Evolutionary conservation across 2,888 invertebrate species (phyloP).

Genomic region (Ypsolopha sequella): DNA sequence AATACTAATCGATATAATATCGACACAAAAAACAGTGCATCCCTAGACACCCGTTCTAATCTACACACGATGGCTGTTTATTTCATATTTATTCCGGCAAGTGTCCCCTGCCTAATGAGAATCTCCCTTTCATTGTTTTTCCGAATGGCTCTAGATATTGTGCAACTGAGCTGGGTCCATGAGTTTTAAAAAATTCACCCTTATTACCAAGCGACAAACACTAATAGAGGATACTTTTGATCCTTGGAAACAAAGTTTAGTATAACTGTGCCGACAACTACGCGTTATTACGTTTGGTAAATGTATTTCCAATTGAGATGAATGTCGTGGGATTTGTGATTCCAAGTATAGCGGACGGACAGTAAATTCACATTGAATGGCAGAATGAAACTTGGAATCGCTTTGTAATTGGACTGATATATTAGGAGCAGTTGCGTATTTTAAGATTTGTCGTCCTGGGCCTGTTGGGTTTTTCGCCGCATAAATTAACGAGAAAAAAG

Average conservation of each 20-base stretch:
- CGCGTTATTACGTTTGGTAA: not conserved
- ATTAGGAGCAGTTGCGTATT: no score
- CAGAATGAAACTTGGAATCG: no score
- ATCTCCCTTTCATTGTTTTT: constrained; percentile 30
- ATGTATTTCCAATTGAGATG: not conserved
- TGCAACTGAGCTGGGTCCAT: not conserved
- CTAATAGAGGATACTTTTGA: not conserved
- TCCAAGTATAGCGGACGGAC: not conserved
- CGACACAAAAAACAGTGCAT: not conserved
- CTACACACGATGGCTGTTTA: constrained; percentile 32
- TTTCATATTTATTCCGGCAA: constrained; percentile 40
- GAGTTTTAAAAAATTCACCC: not conserved
- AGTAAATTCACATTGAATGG: no score
- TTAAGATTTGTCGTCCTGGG: no score
- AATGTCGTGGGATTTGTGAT: not conserved
- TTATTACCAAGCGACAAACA: not conserved
- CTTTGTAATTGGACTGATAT: no score
- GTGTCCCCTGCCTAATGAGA: constrained; percentile 37
- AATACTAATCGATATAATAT: no score
- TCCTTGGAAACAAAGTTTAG: no score
- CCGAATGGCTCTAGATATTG: constrained; percentile 5
- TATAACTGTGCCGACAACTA: not conserved
- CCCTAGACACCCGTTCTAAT: constrained; percentile 20
- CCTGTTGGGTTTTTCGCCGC: no score
- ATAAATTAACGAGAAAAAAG: no score